Conservation (phyloP, 1,140 invertebrate species). For the Macrotrachela quadricornifera region DNA sequence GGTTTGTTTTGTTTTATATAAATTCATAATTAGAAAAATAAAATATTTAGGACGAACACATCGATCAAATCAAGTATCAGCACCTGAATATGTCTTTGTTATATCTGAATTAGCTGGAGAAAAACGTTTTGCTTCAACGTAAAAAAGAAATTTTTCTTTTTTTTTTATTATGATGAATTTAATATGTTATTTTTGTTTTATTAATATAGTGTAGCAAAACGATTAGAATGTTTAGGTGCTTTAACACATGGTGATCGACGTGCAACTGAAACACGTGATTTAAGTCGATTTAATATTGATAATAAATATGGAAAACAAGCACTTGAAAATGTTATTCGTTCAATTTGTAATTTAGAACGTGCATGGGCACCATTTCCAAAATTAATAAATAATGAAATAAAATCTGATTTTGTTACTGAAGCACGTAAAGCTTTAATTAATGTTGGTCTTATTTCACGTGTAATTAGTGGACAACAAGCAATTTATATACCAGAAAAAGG, state of each 20-base stretch:
- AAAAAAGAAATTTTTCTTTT: too few relatives aligned
- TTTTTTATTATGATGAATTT: too few relatives aligned
- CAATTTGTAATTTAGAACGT: conserved; percentile 47
- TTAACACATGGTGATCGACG: conserved; percentile 89
- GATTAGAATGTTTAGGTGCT: conserved; percentile 78
- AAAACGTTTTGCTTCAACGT: conserved; percentile 40
- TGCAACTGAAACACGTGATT: conserved; percentile 82
- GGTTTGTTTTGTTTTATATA: conserved; percentile 33
- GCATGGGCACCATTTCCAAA: conserved; percentile 42
- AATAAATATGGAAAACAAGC: conserved; percentile 33
- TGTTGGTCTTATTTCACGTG: background rate
- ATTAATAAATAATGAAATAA: too few relatives aligned
- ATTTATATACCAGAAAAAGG: conserved; percentile 4
- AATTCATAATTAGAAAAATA: too few relatives aligned
- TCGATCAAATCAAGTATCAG: conserved; percentile 70
- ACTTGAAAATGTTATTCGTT: conserved; percentile 74
- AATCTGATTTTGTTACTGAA: background rate
- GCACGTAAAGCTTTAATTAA: background rate
- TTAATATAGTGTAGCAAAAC: conserved; percentile 50
- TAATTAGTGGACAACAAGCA: too few relatives aligned
- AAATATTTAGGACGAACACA: conserved; percentile 49
- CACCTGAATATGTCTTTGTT: conserved; percentile 92
- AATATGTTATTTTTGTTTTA: too few relatives aligned
- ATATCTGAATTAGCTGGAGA: conserved; percentile 96
- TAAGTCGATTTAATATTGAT: conserved; percentile 94